These are phyloP conservation scores for Apodemia hepburni DNA, from an alignment of 2,888 invertebrate species.

Conservation along the genomic window DNA sequence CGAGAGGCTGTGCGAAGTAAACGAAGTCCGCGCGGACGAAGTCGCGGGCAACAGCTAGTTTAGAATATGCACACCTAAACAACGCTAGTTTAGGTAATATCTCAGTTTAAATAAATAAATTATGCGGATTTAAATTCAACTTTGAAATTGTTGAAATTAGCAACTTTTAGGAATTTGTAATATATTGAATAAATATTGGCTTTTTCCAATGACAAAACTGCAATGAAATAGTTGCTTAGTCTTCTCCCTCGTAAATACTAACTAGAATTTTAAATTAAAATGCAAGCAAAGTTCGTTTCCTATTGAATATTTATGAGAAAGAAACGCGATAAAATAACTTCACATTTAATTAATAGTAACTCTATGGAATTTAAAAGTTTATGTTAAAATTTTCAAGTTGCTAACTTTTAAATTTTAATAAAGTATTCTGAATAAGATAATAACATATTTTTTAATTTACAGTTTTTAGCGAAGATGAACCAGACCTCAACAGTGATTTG, in stretches of 20 bases:
- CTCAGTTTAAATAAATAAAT: not conserved
- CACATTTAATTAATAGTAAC: conserved; percentile 44
- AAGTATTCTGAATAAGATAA: not conserved
- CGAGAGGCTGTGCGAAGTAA: too few relatives aligned
- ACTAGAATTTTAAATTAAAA: conserved; percentile 39
- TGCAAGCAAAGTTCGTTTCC: conserved; percentile 47
- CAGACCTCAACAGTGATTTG: conserved; percentile 91
- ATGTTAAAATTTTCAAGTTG: conserved; percentile 37
- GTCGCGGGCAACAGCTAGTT: too few relatives aligned
- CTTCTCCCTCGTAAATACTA: conserved; percentile 33
- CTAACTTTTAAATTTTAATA: conserved; percentile 20
- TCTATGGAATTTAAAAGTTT: conserved; percentile 40
- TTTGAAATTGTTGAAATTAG: conserved; percentile 1
- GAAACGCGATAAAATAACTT: conserved; percentile 55
- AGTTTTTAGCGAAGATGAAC: conserved; percentile 94
- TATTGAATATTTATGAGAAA: conserved; percentile 65
- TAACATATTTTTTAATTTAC: conserved; percentile 44
- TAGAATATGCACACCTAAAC: too few relatives aligned
- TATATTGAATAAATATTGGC: conserved; percentile 7
- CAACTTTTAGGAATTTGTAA: not conserved
- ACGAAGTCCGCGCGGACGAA: too few relatives aligned
- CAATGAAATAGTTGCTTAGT: conserved; percentile 32
- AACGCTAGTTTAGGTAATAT: too few relatives aligned
- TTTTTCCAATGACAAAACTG: not conserved
- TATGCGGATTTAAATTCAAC: not conserved